These are phyloP conservation scores for Margaritifera margaritifera DNA, from an alignment of 2,888 invertebrate genomes.

Conservation along the genomic window DNA sequence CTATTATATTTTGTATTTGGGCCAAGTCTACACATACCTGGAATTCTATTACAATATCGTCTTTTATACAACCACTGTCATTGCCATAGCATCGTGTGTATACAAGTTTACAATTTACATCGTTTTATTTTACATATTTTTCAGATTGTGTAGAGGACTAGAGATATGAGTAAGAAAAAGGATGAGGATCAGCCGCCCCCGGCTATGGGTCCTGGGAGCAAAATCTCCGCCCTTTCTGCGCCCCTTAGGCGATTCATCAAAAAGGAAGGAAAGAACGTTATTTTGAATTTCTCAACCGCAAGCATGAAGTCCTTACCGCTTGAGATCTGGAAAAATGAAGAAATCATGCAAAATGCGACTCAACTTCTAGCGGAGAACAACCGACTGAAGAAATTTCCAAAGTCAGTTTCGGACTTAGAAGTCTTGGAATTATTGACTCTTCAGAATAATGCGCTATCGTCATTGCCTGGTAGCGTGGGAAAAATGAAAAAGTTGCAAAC, in stretches of 20 bases:
- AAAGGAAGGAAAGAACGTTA: slow-evolving; percentile 43
- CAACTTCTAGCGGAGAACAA: slow-evolving; percentile 64
- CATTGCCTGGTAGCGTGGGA: slow-evolving; percentile 56
- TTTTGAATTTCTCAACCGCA: slow-evolving; percentile 55
- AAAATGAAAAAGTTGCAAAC: slow-evolving; percentile 48
- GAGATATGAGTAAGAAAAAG: slow-evolving; percentile 45
- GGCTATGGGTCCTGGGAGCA: slow-evolving; percentile 69
- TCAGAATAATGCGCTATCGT: slow-evolving; percentile 56
- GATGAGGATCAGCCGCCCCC: slow-evolving; percentile 66
- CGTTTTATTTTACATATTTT: not conserved
- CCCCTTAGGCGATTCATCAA: slow-evolving; percentile 55
- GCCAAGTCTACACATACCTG: too few species aligned
- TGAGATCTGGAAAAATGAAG: slow-evolving; percentile 69
- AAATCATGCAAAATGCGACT: slow-evolving; percentile 49
- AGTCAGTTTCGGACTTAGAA: slow-evolving; percentile 57
- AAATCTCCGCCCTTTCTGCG: slow-evolving; percentile 64
- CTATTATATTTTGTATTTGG: too few species aligned
- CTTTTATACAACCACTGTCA: too few species aligned
- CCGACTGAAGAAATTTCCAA: slow-evolving; percentile 67
- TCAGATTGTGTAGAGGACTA: not conserved
- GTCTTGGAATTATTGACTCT: slow-evolving; percentile 52
- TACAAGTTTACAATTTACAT: too few species aligned
- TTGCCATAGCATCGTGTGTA: too few species aligned
- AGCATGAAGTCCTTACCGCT: slow-evolving; percentile 58
- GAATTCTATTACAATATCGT: too few species aligned